These are phyloP conservation scores for Sminthurides bifidus DNA, from an alignment of 1,140 invertebrate genomes.

Conservation along the genomic window DNA sequence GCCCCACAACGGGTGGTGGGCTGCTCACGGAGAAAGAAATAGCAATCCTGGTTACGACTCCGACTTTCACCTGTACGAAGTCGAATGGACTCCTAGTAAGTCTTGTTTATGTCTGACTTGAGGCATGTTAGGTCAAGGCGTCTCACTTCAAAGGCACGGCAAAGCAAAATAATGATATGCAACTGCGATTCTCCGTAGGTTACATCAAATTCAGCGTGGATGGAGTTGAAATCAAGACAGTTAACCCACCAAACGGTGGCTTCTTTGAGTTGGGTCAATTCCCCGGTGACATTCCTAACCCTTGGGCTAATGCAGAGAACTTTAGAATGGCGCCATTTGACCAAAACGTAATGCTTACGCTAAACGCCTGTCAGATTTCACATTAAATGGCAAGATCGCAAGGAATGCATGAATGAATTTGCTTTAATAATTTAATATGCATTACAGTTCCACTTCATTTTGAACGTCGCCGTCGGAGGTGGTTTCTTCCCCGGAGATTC, in stretches of 20 bases:
- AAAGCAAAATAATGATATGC: too few species aligned
- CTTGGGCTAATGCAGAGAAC: conserved; percentile 33
- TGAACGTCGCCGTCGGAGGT: conserved; percentile 22
- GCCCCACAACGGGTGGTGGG: conserved; percentile 42
- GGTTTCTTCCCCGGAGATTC: conserved; percentile 12
- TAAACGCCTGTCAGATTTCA: not conserved
- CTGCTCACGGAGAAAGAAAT: conserved; percentile 41
- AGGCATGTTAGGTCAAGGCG: not conserved
- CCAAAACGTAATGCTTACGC: conserved; percentile 45
- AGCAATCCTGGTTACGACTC: conserved; percentile 37
- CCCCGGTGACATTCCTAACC: conserved; percentile 36
- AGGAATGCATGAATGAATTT: not conserved
- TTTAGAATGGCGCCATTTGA: conserved; percentile 55
- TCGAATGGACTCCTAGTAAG: conserved; percentile 35
- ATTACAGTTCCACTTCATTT: conserved; percentile 22
- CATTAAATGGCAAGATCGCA: not conserved
- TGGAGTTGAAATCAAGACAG: conserved; percentile 13
- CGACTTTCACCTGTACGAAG: conserved; percentile 35
- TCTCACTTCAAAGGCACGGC: too few species aligned
- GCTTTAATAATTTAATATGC: not conserved
- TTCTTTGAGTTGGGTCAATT: conserved; percentile 14
- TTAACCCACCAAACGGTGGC: conserved; percentile 1
- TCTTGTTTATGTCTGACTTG: not conserved
- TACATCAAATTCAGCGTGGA: conserved; percentile 24
- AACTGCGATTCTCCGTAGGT: conserved; percentile 23